Evolutionary conservation across 2,797 vertebrate species (phyloP), one percentile per base, ranked within the genome.

Genomic region (Onychomys torridus): DNA sequence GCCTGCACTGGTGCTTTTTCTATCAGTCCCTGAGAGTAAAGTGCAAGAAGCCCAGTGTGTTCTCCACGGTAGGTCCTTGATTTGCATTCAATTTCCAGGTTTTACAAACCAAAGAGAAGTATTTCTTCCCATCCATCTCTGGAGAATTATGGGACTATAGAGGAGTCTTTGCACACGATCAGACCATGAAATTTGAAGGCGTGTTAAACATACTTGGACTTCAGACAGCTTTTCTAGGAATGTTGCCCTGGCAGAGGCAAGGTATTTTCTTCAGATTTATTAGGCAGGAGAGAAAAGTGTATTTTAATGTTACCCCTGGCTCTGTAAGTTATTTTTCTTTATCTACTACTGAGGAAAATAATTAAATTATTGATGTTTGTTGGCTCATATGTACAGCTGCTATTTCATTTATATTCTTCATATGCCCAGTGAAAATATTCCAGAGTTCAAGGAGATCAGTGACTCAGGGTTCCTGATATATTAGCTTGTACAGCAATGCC

Each of bases 211-310:
- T 94, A 63, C 37, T 94, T 97, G 76, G 90, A 75, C 65, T 96
- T 94, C 83, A 75, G 82, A 95, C 91, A 96, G 94, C 52, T 98
- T 97, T 96, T 98, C 96, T 97, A 97, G 97, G 97, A 98, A 97
- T 96, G 92, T 27, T 97, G 90, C 95, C 89, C 93, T 96, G 97
- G 95, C 92, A 95, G 32, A 95, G 84, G 29, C 52, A 82, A 93
- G 43, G 46, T 85, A 95, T 96, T 97, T 97, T 97, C 83, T 92
- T 96, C 76, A 96, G 87, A 96, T 97, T 96, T 97, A 96, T 96
- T 97, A 93, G 89, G 73, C 95, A 97, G 94, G 89, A 96, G 79
- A 95, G 95, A 93, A 97, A 95, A 96, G 84, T 77, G 95, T 89
- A 94, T 97, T 97, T 96, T 94, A 95, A 96, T 96, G 73, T 93